These are phyloP conservation scores for Enteromius fasciolatus DNA, from an alignment of 2,797 vertebrate species.

Conservation along the genomic window DNA sequence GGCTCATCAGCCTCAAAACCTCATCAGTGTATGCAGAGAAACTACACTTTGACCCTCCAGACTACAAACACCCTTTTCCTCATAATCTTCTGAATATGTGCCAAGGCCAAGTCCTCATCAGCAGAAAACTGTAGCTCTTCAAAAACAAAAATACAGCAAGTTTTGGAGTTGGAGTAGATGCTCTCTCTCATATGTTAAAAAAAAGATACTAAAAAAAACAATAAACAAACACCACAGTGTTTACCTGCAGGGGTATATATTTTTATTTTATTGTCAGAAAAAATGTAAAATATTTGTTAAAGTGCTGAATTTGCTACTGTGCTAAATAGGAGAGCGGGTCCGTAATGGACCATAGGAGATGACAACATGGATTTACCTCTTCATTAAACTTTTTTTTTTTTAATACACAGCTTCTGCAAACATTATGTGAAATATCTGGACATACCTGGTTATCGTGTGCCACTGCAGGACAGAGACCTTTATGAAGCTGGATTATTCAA, in stretches of 20 bases:
- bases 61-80: constrained; percentile 22
- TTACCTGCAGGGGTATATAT: constrained; percentile 74
- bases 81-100: constrained; percentile 42
- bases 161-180: constrained; percentile 69
- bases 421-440: constrained; percentile 43
- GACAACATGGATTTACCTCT: constrained; percentile 22
- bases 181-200: constrained; percentile 64
- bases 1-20: constrained; percentile 70
- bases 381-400: constrained; percentile 55
- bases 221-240: constrained; percentile 62
- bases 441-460: constrained; percentile 60
- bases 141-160: constrained; percentile 61
- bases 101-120: constrained; percentile 71
- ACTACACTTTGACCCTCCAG: constrained; percentile 84
- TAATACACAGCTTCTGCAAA: constrained; percentile 62
- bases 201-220: constrained; percentile 67
- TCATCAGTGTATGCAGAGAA: constrained; percentile 82
- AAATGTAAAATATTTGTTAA: constrained; percentile 10
- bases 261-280: constrained; percentile 49
- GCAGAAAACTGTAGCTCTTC: constrained; percentile 80
- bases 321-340: constrained; percentile 63
- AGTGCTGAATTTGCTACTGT: constrained; percentile 37
- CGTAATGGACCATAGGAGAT: constrained; percentile 14
- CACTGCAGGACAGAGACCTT: constrained; percentile 71
- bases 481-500: constrained; percentile 85